Percentiles rank a stretch among this genome's conserved stretches.
These are phyloP conservation scores for Hydraecia micacea DNA, from an alignment of 2,888 invertebrate genomes.

Conservation along the genomic window DNA sequence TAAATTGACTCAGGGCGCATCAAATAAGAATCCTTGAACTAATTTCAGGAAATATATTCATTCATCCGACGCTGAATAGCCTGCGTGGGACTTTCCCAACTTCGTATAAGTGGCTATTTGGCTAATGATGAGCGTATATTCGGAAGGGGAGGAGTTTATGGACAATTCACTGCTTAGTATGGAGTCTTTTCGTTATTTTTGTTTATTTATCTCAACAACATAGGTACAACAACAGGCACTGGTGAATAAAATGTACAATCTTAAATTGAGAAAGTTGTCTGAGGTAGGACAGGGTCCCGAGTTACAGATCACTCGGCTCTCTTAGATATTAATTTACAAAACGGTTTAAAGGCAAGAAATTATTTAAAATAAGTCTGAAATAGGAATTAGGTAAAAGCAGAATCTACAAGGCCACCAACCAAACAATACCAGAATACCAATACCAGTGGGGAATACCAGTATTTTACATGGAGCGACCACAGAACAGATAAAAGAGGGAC, in stretches of 20 bases:
- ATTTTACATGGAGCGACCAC: too few relatives aligned
- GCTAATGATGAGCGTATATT: conserved; percentile 37
- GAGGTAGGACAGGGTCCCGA: neutral
- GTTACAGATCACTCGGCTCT: neutral
- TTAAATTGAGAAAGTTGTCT: neutral
- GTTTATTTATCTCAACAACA: too few relatives aligned
- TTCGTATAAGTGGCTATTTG: conserved; percentile 34
- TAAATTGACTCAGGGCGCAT: conserved; percentile 25
- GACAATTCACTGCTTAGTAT: neutral
- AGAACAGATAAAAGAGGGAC: too few relatives aligned
- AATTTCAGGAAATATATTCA: conserved; percentile 47
- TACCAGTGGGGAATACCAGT: too few relatives aligned
- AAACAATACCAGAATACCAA: too few relatives aligned
- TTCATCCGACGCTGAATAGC: conserved; percentile 23
- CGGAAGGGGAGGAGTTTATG: conserved; percentile 3
- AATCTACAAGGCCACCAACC: neutral
- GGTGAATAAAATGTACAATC: neutral
- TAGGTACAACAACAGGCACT: too few relatives aligned
- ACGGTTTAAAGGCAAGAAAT: neutral
- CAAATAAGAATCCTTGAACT: conserved; percentile 26
- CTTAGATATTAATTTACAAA: neutral
- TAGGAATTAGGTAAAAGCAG: neutral
- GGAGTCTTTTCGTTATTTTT: neutral
- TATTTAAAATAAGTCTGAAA: neutral
- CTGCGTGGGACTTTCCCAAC: conserved; percentile 32